A percentile compares a stretch with the other conserved stretches of the same genome.
These are phyloP conservation scores for Cheilosia impressa DNA, from an alignment of 2,888 invertebrate genomes.

Conservation along the genomic window DNA sequence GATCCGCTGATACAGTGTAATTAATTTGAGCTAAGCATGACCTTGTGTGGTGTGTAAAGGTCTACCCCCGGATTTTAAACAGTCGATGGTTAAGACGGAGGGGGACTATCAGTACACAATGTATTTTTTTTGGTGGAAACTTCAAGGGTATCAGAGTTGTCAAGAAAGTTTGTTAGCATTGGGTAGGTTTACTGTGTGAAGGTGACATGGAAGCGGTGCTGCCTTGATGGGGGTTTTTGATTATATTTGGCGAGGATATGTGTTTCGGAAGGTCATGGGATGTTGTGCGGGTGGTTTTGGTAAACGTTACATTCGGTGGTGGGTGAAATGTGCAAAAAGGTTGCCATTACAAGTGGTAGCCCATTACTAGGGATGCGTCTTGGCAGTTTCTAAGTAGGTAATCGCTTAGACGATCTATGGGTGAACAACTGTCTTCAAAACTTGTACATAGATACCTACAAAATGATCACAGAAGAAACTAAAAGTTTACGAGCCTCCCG, in stretches of 20 bases:
- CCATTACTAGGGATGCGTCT: too few relatives aligned
- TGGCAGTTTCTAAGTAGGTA: too few relatives aligned
- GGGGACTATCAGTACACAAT: background rate
- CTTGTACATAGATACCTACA: too few relatives aligned
- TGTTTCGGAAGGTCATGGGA: background rate
- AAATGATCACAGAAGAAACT: too few relatives aligned
- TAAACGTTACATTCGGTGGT: too few relatives aligned
- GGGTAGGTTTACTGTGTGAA: background rate
- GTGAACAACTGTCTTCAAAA: too few relatives aligned
- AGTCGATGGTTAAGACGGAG: background rate
- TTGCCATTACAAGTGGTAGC: too few relatives aligned
- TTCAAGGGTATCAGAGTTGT: slow-evolving; percentile 50
- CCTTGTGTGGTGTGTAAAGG: slow-evolving; percentile 49
- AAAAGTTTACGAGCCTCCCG: too few relatives aligned
- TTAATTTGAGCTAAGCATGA: slow-evolving; percentile 60
- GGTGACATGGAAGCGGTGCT: background rate
- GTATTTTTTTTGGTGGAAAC: slow-evolving; percentile 4
- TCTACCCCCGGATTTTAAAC: slow-evolving; percentile 18
- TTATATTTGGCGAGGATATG: too few relatives aligned
- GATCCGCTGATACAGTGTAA: slow-evolving; percentile 37
- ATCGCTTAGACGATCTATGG: too few relatives aligned
- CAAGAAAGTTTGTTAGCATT: slow-evolving; percentile 41
- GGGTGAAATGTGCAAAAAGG: too few relatives aligned
- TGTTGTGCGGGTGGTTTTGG: too few relatives aligned
- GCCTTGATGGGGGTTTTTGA: background rate